Percentiles rank a stretch among this genome's conserved stretches.
Evolutionary conservation across 2,113 vertebrate species (phyloP).

Genomic region (Tyto alba): DNA sequence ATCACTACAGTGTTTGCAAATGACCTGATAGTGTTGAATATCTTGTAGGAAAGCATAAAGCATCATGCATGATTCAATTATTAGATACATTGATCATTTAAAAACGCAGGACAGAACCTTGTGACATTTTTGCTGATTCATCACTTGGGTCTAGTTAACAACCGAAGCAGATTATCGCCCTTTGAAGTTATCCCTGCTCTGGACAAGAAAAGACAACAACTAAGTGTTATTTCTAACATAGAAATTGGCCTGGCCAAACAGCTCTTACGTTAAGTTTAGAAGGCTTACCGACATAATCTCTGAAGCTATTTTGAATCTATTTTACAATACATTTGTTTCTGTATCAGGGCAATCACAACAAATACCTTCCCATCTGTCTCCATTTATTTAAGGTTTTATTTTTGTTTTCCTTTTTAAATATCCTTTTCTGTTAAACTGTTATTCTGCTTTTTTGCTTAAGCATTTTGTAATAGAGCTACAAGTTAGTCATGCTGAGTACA

Average conservation of each 20-base stretch:
- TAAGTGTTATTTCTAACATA: not conserved
- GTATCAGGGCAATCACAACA: not conserved
- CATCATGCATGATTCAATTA: not conserved
- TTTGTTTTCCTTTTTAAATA: not conserved
- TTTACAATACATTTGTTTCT: not conserved
- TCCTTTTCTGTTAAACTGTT: not conserved
- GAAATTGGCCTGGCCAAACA: not conserved
- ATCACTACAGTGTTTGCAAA: not conserved
- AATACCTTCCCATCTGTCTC: not conserved
- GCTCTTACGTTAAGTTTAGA: not conserved
- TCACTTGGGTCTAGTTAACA: not conserved
- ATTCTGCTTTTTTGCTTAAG: not conserved
- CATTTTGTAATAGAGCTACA: not conserved
- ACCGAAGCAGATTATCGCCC: not conserved
- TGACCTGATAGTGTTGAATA: not conserved
- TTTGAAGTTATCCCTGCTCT: not conserved
- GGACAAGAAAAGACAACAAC: not conserved
- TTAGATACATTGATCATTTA: not conserved
- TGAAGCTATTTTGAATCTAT: not conserved
- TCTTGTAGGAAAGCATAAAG: not conserved
- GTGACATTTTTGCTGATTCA: not conserved
- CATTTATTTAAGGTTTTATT: not conserved
- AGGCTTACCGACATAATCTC: not conserved
- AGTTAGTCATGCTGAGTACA: not conserved
- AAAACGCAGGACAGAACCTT: not conserved